A percentile compares a stretch with the other conserved stretches of the same genome.
Evolutionary conservation across 2,888 invertebrate species (phyloP).

Genomic region (Nemotelus nigrinus): DNA sequence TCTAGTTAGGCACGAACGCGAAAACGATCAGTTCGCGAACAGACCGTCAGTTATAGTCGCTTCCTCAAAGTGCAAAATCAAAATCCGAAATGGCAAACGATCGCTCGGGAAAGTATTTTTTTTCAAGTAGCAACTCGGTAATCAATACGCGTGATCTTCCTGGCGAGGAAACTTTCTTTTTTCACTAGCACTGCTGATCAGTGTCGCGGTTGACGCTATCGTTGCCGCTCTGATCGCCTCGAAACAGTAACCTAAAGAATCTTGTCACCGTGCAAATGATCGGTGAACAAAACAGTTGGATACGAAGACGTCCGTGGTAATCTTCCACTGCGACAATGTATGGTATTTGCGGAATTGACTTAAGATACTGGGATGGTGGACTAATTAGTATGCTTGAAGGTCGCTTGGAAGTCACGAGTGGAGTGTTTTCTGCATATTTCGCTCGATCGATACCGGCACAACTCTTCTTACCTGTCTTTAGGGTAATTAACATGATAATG

Average conservation of each 20-base stretch:
- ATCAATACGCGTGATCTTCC: conserved; percentile 39
- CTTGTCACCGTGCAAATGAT: not conserved
- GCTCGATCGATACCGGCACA: not conserved
- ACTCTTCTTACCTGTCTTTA: not conserved
- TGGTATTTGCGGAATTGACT: not conserved
- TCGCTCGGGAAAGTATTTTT: conserved; percentile 33
- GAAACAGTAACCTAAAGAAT: not conserved
- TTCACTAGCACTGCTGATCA: not conserved
- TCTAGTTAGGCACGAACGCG: not conserved
- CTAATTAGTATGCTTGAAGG: not conserved
- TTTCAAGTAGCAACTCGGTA: not conserved
- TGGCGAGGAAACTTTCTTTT: conserved; percentile 42
- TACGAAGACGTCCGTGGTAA: not conserved
- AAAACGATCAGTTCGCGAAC: not conserved
- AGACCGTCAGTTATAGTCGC: conserved; percentile 6
- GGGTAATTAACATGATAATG: not conserved
- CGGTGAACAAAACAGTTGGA: not conserved
- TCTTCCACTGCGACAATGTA: not conserved
- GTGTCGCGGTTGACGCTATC: not conserved
- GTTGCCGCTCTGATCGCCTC: not conserved
- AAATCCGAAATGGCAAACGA: conserved; percentile 35
- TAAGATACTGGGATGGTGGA: not conserved
- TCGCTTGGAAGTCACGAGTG: not conserved
- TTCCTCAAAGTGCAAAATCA: conserved; percentile 42
- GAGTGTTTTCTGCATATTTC: not conserved